These are phyloP conservation scores for Himalopsyche phryganea DNA, from an alignment of 1,140 invertebrate species.

Conservation along the genomic window DNA sequence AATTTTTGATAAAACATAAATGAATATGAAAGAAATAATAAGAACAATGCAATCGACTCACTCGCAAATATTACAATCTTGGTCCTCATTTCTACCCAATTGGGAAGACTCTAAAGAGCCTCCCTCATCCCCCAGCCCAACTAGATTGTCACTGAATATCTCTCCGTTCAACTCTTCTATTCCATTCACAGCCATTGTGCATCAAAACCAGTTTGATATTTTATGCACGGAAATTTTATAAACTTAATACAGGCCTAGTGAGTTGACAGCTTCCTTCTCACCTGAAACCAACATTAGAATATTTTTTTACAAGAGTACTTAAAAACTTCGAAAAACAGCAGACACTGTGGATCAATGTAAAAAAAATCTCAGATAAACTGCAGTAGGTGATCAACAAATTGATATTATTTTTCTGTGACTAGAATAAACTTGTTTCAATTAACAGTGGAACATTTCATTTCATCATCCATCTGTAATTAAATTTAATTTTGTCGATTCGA, in stretches of 20 bases:
- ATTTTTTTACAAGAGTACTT: too few species aligned
- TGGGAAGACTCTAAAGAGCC: slow-evolving; percentile 50
- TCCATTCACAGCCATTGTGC: slow-evolving; percentile 32
- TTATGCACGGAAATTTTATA: slow-evolving; percentile 18
- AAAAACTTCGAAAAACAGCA: too few species aligned
- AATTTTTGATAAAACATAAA: too few species aligned
- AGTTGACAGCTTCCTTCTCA: slow-evolving; percentile 20
- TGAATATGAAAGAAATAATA: too few species aligned
- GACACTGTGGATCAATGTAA: too few species aligned
- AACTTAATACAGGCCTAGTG: slow-evolving; percentile 21
- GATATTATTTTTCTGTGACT: too few species aligned
- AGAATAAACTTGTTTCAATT: too few species aligned
- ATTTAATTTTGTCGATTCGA: too few species aligned
- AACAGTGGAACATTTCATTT: too few species aligned
- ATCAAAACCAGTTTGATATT: slow-evolving; percentile 17
- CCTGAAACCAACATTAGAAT: slow-evolving; percentile 10
- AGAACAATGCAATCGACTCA: slow-evolving; percentile 43
- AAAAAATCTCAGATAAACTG: too few species aligned
- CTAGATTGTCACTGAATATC: slow-evolving; percentile 49
- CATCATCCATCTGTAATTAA: too few species aligned
- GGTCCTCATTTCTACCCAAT: slow-evolving; percentile 48
- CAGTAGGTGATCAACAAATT: too few species aligned
- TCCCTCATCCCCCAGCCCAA: slow-evolving; percentile 48
- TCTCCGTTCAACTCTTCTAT: slow-evolving; percentile 55
- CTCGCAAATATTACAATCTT: slow-evolving; percentile 55